A percentile compares a stretch with the other conserved stretches of the same genome.
Evolutionary conservation across 2,113 vertebrate genomes (phyloP).

Genomic region (Sceloporus tristichus): DNA sequence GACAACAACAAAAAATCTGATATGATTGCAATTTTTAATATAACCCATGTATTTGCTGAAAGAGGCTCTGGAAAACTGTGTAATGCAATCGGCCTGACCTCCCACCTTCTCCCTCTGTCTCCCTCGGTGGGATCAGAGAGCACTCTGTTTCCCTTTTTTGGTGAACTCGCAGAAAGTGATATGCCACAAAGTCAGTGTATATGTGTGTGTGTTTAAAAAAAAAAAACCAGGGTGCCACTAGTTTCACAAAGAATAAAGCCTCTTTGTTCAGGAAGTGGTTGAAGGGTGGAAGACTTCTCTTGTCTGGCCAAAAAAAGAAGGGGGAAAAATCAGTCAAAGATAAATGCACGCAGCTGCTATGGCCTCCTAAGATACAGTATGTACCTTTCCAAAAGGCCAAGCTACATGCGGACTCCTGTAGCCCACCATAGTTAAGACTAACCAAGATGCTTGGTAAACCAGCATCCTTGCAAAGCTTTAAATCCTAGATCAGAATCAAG

Average conservation of each 20-base stretch:
- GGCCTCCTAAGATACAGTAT: not conserved
- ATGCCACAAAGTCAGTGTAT: constrained; percentile 65
- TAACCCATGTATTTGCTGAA: constrained; percentile 85
- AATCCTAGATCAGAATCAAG: no score
- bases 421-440: no score
- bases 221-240: constrained; percentile 29
- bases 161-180: constrained; percentile 75
- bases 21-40: constrained; percentile 87
- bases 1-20: constrained; percentile 64
- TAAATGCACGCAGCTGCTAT: not conserved
- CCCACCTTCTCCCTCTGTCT: not conserved
- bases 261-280: constrained; percentile 26
- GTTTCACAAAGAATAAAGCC: constrained; percentile 62
- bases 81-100: constrained; percentile 79
- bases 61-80: constrained; percentile 79
- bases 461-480: no score
- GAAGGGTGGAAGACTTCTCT: not conserved
- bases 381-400: not conserved
- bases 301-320: not conserved
- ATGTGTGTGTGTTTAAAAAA: constrained; percentile 30
- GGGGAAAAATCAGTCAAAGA: constrained; percentile 27
- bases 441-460: no score
- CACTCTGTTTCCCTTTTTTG: constrained; percentile 76
- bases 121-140: constrained; percentile 74
- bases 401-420: no score